Evolutionary conservation across 1,140 invertebrate genomes (phyloP), one percentile per base, ranked within the genome.

Genomic region (Nomia melanderi): DNA sequence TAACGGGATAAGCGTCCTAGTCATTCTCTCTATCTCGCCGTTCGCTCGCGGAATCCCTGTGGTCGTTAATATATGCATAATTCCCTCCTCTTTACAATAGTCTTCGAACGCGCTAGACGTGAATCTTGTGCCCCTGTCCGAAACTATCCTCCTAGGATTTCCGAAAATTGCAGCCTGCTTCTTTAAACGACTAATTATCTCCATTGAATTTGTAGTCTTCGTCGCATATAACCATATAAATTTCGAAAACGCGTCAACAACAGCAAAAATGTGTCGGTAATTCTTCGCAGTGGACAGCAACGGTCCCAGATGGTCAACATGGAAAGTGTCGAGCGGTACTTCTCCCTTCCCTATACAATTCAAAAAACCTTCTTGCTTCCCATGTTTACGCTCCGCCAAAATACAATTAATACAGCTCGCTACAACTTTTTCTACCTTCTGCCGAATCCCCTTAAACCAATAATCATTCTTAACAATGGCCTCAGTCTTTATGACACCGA

Each of bases 21-120:
- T 85, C 0, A 89, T 71, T 0, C 88, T 41, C 56, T 91, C 89
- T 0, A 91, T 84, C 57, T 91, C 87, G 1, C 88, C 87, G 66
- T 92, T 92, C 0, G 78, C 83, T 25, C 84, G 57, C 9, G 87
- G 88, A 1, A 81, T 17, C 17, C 87, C 85, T 0, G 88, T 90
- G 1, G 89, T 88, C 29, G 87, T 90, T 3, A 72, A 41, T 0
- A 81, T 9, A 78, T 90, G 87, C 8, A 67, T n/a, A 14, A 92
- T 90, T 27, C 78, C 66, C 66, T 89, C 79, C 14, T 82, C 39
- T 9, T 75, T 33, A 31, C 67, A 83, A 63, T 81, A 86, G 25
- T 74, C 39, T 17, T 59, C 39, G 64, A 88, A 90, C 0, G 60
- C 41, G 0, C 27, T 47, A 3, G 77, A 74, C 1, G 80, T 78